These are phyloP conservation scores for Candidula unifasciata DNA, from an alignment of 2,888 invertebrate species.

Conservation along the genomic window DNA sequence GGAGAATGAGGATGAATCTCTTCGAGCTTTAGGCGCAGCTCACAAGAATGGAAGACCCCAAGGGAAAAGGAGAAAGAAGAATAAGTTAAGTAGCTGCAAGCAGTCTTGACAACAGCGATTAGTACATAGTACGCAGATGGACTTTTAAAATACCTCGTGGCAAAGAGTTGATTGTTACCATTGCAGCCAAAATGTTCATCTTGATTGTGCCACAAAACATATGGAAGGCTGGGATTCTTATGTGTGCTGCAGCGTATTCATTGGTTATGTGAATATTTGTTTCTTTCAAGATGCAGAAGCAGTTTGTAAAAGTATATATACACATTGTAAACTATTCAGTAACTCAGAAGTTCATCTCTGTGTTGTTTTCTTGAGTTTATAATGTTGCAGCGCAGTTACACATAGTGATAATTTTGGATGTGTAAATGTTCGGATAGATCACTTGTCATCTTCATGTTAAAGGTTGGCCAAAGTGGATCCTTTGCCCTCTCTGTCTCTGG, in stretches of 20 bases:
- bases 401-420: too few relatives aligned
- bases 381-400: too few relatives aligned
- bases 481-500: too few relatives aligned
- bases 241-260: neutral
- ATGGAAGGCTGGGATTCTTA: neutral
- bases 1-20: conserved; percentile 30
- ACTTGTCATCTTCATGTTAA: too few relatives aligned
- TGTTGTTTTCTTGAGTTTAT: neutral
- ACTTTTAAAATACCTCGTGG: conserved; percentile 1
- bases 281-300: neutral
- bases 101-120: conserved; percentile 64
- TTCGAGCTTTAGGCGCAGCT: conserved; percentile 22
- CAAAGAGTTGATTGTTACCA: neutral
- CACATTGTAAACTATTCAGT: neutral
- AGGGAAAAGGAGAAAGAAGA: conserved; percentile 40
- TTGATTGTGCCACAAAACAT: neutral
- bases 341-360: neutral
- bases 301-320: too few relatives aligned
- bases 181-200: neutral
- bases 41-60: conserved; percentile 28
- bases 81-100: conserved; percentile 59
- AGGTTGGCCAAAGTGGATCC: too few relatives aligned
- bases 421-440: too few relatives aligned
- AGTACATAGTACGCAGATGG: neutral
- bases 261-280: neutral